Evolutionary conservation across 2,888 invertebrate species (phyloP), one percentile per base, ranked within the genome.

Genomic region (Leptinotarsa tumamoca): DNA sequence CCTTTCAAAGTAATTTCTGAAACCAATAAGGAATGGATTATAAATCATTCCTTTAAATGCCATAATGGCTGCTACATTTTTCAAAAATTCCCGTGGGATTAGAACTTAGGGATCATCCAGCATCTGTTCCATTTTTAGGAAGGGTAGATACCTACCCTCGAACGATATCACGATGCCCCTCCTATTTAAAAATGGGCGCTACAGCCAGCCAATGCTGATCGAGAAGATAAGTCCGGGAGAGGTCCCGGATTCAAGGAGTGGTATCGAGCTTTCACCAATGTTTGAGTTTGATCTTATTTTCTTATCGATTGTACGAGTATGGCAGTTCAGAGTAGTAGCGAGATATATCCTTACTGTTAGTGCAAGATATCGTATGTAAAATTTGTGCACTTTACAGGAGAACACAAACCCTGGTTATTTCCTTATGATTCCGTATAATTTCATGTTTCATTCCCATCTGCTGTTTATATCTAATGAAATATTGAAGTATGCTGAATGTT

Each of bases 131-230:
- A n/a, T 54, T 23, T 4, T 51, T 5, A 18, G 4, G 3, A 68
- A 33, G 63, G 63, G 63, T 33, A 63, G 43, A 3, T 33, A 33
- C 33, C 33, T 43, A 63, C 63, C 63, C 63, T 63, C 43, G 18
- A 5, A 33, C 5, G 33, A 68, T 52, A 27, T 4, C 27, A 10
- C 10, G 10, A 3, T 27, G 33, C 17, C 13, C 54, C 68, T 27
- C 68, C 68, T 54, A 17, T 68, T 68, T 27, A 17, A 27, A 17
- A 27, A 68, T 68, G 68, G 68, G 52, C 43, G 54, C 68, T 68
- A 54, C 10, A 68, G 27, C 23, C 68, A 68, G 51, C 68, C 54
- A 51, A 68, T 51, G 54, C 21, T n/a, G n/a, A 63, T 43, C n/a
- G 63, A 33, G 43, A 43, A 10, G 10, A 63, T 33, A 43, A 43